These are phyloP conservation scores for Microctonus brassicae DNA, from an alignment of 2,888 invertebrate species.

Conservation along the genomic window DNA sequence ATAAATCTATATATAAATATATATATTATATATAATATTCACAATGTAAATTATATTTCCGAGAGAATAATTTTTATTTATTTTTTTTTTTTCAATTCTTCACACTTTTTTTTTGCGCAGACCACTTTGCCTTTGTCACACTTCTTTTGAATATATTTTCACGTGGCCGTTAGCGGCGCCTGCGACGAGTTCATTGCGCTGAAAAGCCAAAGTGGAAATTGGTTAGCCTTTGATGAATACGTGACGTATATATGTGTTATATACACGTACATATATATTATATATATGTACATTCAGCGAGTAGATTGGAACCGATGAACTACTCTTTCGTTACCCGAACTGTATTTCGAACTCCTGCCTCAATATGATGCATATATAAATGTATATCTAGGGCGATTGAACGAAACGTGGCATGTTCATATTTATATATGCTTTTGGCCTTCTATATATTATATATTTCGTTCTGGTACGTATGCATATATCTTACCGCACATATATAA, in stretches of 20 bases:
- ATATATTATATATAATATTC: no score
- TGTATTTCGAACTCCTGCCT: background rate
- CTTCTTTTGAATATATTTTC: background rate
- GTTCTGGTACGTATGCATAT: background rate
- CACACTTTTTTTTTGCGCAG: background rate
- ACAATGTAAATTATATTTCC: constrained; percentile 4
- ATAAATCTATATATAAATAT: no score
- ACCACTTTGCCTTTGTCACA: background rate
- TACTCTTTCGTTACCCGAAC: background rate
- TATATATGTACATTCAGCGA: no score
- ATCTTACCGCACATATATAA: background rate
- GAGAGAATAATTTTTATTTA: background rate
- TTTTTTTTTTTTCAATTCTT: background rate
- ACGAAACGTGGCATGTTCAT: background rate
- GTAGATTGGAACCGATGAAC: constrained; percentile 7
- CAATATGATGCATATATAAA: background rate
- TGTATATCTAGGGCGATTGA: background rate
- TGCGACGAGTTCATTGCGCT: constrained; percentile 5
- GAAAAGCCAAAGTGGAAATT: constrained; percentile 9
- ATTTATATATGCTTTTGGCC: background rate
- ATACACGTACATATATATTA: no score
- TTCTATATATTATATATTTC: no score
- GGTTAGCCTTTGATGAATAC: constrained; percentile 10
- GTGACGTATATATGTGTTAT: background rate
- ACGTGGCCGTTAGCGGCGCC: background rate